These are phyloP conservation scores for Calliphora vicina DNA, from an alignment of 1,140 invertebrate species.

Conservation along the genomic window DNA sequence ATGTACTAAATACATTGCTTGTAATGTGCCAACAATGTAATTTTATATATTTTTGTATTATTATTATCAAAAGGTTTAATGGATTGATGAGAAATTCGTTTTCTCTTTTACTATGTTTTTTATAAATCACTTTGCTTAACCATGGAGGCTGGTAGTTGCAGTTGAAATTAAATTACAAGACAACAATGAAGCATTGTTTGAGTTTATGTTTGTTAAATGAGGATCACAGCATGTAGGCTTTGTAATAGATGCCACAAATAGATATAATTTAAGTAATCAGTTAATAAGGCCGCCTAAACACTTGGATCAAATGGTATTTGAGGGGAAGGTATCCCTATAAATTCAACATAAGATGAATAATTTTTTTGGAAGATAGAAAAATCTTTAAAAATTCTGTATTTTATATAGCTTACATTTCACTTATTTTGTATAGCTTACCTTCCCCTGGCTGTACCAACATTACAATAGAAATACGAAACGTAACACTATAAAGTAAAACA, in stretches of 20 bases:
- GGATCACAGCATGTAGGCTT: slow-evolving; percentile 6
- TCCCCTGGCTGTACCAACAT: not conserved
- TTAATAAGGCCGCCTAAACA: not conserved
- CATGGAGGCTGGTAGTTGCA: not conserved
- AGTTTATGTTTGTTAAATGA: not conserved
- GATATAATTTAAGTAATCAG: not conserved
- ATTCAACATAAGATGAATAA: not conserved
- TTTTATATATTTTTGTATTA: not conserved
- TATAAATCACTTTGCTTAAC: not conserved
- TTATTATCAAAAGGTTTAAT: not conserved
- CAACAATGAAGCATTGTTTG: not conserved
- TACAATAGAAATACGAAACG: not conserved
- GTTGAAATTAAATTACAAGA: not conserved
- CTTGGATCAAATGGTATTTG: not conserved
- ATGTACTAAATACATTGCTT: not conserved
- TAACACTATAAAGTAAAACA: not conserved
- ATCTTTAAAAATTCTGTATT: too few relatives aligned
- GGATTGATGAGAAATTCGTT: not conserved
- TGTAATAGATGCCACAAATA: slow-evolving; percentile 13
- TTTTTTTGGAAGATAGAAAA: too few relatives aligned
- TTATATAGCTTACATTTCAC: too few relatives aligned
- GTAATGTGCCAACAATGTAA: not conserved
- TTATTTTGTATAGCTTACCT: not conserved
- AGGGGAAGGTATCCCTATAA: not conserved
- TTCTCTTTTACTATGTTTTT: not conserved